Conservation (phyloP, 2,888 invertebrate species). For the Cosmia trapezina region DNA sequence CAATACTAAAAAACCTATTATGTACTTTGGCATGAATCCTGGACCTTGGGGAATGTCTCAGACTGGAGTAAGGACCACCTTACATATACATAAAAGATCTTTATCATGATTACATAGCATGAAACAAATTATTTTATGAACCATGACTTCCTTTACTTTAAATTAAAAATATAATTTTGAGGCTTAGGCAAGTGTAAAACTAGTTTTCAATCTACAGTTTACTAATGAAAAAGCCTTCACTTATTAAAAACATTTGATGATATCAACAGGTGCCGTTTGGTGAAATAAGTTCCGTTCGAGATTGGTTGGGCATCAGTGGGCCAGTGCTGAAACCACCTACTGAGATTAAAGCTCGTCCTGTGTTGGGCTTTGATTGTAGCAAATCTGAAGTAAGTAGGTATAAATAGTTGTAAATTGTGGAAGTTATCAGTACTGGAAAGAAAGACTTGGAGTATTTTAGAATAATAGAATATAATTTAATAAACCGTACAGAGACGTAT, state of each 20-base stretch:
- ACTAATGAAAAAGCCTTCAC: neutral
- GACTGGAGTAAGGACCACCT: constrained; percentile 93
- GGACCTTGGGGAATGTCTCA: constrained; percentile 99
- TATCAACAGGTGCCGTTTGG: constrained; percentile 95
- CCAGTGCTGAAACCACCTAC: constrained; percentile 92
- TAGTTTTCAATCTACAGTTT: neutral
- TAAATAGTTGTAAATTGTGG: no score
- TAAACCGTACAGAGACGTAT: no score
- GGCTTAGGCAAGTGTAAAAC: neutral
- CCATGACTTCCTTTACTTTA: neutral
- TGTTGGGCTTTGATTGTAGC: constrained; percentile 93
- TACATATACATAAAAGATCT: constrained; percentile 8
- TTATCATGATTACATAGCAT: neutral
- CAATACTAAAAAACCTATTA: constrained; percentile 91
- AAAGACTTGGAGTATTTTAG: no score
- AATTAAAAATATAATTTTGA: neutral
- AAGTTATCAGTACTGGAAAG: no score
- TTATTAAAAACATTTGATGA: neutral
- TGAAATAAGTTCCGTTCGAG: constrained; percentile 93
- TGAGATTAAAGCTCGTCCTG: constrained; percentile 93
- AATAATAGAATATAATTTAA: no score
- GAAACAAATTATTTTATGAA: neutral
- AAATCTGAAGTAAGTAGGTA: constrained; percentile 79
- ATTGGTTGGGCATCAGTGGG: constrained; percentile 94
- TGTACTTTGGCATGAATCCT: constrained; percentile 98